Evolutionary conservation across 2,888 invertebrate species (phyloP).

Genomic region (Saturnia japonica): DNA sequence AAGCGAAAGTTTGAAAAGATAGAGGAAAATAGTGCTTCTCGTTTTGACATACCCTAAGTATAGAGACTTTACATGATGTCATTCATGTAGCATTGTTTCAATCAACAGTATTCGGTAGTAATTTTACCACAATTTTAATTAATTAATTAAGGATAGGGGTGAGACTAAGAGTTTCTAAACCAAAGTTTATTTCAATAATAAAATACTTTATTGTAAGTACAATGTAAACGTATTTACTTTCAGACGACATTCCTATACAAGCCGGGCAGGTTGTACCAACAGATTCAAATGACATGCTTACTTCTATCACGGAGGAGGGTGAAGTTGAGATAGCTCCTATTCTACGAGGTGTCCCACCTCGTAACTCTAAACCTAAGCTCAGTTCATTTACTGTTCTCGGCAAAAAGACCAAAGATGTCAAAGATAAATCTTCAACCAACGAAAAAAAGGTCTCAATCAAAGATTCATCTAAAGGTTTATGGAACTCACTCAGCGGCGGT

Average conservation of each 20-base stretch:
- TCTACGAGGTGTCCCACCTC: slow-evolving; percentile 74
- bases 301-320: slow-evolving; percentile 87
- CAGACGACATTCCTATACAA: slow-evolving; percentile 95
- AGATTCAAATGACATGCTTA: slow-evolving; percentile 82
- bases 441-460: slow-evolving; percentile 76
- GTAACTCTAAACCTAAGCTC: slow-evolving; percentile 84
- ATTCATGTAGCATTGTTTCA: no score
- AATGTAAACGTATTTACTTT: slow-evolving; percentile 41
- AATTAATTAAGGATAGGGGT: no score
- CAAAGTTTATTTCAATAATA: no score
- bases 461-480: slow-evolving; percentile 73
- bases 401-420: slow-evolving; percentile 82
- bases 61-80: no score
- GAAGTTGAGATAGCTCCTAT: slow-evolving; percentile 78
- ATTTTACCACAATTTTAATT: no score
- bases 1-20: no score
- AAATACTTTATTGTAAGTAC: no score
- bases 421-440: slow-evolving; percentile 65
- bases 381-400: slow-evolving; percentile 83
- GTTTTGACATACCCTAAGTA: no score
- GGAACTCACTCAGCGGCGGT: slow-evolving; percentile 71
- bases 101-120: no score
- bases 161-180: no score
- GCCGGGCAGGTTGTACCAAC: slow-evolving; percentile 83
- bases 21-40: no score